A percentile compares a stretch with the other conserved stretches of the same genome.
Conservation (phyloP, 2,797 vertebrate species). For the Fundulus diaphanus region DNA sequence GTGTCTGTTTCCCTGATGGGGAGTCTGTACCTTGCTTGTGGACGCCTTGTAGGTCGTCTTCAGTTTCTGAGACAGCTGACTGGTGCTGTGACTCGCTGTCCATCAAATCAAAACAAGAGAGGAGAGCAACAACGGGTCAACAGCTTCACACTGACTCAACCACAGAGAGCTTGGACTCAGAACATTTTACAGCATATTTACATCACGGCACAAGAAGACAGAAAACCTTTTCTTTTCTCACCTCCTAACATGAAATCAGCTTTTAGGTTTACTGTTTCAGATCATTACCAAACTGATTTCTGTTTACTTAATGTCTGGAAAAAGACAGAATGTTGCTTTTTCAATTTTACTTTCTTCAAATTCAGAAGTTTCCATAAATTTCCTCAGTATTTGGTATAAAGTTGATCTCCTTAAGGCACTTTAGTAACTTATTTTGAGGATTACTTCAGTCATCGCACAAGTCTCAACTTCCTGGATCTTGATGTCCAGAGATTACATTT, state of each 20-base stretch:
- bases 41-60: constrained; percentile 99
- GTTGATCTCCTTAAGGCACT: too few species aligned
- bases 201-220: neutral
- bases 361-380: too few species aligned
- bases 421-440: too few species aligned
- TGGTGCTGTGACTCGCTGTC: constrained; percentile 97
- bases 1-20: too few species aligned
- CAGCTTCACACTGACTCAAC: neutral
- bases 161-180: neutral
- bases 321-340: too few species aligned
- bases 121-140: neutral
- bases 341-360: too few species aligned
- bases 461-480: too few species aligned
- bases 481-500: too few species aligned
- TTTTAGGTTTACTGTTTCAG: too few species aligned
- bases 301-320: neutral
- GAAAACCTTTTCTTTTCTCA: neutral
- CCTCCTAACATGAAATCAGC: too few species aligned
- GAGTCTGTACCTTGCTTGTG: constrained; percentile 92
- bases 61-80: constrained; percentile 97
- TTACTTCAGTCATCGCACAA: too few species aligned
- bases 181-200: neutral
- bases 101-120: constrained; percentile 3
- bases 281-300: neutral
- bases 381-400: too few species aligned